These are phyloP conservation scores for Chelon labrosus DNA, from an alignment of 2,797 vertebrate species.

Conservation along the genomic window DNA sequence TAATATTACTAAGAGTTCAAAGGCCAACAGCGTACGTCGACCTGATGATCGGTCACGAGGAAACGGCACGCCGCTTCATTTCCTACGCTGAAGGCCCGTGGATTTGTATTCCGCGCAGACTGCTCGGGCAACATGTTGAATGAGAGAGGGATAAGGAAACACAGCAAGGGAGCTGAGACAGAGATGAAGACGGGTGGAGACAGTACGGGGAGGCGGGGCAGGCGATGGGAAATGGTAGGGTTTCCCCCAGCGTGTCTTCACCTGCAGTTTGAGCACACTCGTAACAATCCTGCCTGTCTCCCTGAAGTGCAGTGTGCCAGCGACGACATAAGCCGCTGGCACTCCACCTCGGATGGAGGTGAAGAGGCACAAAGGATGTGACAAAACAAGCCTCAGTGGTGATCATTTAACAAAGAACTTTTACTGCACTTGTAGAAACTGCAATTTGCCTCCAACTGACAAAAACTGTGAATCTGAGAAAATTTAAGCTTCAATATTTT, in stretches of 20 bases:
- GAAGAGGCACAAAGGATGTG: conserved; percentile 32
- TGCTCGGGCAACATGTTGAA: conserved; percentile 20
- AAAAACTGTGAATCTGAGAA: conserved; percentile 12
- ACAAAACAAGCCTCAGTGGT: conserved; percentile 23
- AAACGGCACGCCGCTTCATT: conserved; percentile 35
- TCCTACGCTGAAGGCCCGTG: conserved; percentile 29
- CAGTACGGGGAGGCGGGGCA: not conserved
- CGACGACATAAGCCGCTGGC: conserved; percentile 36
- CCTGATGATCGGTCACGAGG: conserved; percentile 47
- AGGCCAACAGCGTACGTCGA: conserved; percentile 31
- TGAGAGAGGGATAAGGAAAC: conserved; percentile 17
- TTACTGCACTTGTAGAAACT: conserved; percentile 9
- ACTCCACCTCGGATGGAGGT: conserved; percentile 27
- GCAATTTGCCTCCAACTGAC: not conserved
- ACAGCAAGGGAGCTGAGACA: not conserved
- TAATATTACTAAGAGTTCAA: conserved; percentile 46
- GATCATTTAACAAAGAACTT: conserved; percentile 30
- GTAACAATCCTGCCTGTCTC: conserved; percentile 30
- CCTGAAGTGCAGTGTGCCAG: conserved; percentile 38
- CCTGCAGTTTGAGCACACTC: conserved; percentile 38
- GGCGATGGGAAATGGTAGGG: conserved; percentile 4
- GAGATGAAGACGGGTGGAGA: not conserved
- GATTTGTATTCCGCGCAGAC: conserved; percentile 23
- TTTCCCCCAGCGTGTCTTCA: conserved; percentile 40
- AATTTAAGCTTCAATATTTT: not conserved